phyloP scores from a whole-genome alignment of 2,113 vertebrate genomes.

The Tiliqua scincoides region DNA sequence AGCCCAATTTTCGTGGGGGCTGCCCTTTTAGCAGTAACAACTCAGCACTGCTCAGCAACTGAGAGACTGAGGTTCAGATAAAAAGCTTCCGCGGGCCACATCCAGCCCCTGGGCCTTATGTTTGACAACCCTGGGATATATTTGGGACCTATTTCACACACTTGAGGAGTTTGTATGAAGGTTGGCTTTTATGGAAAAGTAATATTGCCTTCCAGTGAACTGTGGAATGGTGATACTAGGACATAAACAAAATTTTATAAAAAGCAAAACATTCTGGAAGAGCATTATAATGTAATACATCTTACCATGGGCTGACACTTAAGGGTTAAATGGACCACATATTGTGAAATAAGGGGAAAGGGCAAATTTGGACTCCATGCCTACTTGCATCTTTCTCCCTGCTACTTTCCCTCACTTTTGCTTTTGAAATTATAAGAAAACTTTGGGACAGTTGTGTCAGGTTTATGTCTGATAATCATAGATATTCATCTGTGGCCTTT shows the following conservation, averaged over 20 bases:
- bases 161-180: no score
- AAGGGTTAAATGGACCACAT: not conserved
- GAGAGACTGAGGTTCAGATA: no score
- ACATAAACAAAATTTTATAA: not conserved
- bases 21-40: no score
- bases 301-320: no score
- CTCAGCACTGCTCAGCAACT: no score
- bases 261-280: not conserved
- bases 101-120: no score
- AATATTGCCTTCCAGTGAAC: not conserved
- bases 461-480: not conserved
- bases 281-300: no score
- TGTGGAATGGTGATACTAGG: not conserved
- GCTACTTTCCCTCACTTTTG: not conserved
- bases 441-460: not conserved
- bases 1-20: no score
- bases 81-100: no score
- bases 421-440: not conserved
- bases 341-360: not conserved
- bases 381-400: no score
- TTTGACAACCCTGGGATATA: no score
- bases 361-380: not conserved
- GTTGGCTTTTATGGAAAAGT: not conserved
- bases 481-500: not conserved
- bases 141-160: no score